Percentiles rank a stretch among this genome's conserved stretches.
Evolutionary conservation across 2,797 vertebrate genomes (phyloP).

Genomic region (Micrastur ruficollis): DNA sequence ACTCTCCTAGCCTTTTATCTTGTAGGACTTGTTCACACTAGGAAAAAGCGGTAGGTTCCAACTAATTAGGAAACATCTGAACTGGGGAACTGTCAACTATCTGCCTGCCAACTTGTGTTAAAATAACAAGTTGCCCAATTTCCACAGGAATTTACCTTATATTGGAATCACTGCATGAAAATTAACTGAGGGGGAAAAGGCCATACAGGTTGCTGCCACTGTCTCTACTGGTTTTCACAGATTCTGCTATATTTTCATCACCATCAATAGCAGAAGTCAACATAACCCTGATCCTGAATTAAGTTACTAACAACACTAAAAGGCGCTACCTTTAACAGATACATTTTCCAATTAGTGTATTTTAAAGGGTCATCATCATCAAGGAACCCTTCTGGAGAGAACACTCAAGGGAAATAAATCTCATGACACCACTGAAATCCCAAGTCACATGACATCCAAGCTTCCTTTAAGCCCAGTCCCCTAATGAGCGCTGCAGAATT

Average conservation of each 20-base stretch:
- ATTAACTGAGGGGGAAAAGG: neutral
- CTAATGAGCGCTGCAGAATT: neutral
- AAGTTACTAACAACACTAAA: neutral
- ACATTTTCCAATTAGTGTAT: neutral
- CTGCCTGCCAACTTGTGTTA: neutral
- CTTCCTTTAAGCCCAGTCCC: neutral
- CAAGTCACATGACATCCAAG: neutral
- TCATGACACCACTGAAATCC: neutral
- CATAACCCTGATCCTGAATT: neutral
- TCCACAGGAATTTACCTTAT: neutral
- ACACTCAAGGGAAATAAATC: neutral
- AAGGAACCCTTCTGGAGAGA: neutral
- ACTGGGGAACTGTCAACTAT: neutral
- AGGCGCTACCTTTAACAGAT: neutral
- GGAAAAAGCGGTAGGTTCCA: neutral
- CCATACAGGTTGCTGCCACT: neutral
- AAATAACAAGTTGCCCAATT: neutral
- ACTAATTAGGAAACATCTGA: neutral
- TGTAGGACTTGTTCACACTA: neutral
- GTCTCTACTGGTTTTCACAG: neutral
- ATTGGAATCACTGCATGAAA: neutral
- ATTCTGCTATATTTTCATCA: neutral
- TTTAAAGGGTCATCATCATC: neutral
- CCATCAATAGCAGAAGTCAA: neutral
- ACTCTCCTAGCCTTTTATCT: neutral